Conservation (phyloP, 2,113 vertebrate genomes). For the Tragelaphus scriptus region DNA sequence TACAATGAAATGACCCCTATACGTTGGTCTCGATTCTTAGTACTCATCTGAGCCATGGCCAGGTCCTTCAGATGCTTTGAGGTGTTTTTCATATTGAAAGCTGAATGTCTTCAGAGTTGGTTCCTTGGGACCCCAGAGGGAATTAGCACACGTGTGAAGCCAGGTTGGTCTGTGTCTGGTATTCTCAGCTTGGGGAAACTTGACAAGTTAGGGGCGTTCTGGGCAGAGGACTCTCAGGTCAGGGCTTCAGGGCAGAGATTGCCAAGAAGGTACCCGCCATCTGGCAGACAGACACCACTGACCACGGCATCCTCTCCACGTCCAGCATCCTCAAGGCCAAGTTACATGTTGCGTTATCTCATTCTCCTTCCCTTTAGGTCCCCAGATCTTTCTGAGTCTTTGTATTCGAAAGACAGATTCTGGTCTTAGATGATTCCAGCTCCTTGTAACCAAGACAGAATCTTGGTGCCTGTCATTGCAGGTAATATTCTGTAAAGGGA, state of each 20-base stretch:
- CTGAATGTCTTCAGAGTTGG: background rate
- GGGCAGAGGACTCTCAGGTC: background rate
- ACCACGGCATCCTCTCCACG: background rate
- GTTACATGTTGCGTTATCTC: background rate
- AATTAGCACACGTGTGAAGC: background rate
- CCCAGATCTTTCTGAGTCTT: slow-evolving; percentile 36
- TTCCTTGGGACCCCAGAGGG: background rate
- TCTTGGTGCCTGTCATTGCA: slow-evolving; percentile 25
- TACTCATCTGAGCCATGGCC: background rate
- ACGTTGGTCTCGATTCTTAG: background rate
- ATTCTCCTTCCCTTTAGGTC: slow-evolving; percentile 9
- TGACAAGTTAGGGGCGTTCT: background rate
- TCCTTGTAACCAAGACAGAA: slow-evolving; percentile 11
- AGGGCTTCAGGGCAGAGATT: background rate
- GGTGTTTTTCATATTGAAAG: background rate
- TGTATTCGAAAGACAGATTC: slow-evolving; percentile 32
- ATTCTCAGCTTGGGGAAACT: background rate
- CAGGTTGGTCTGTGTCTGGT: background rate
- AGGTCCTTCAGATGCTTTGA: background rate
- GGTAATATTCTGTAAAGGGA: slow-evolving; percentile 20
- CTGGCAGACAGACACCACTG: background rate
- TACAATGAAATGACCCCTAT: background rate
- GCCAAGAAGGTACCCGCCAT: background rate
- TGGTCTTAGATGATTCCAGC: slow-evolving; percentile 30
- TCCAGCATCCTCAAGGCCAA: background rate